Base-by-base conservation (phyloP, 2,888 invertebrate genomes). In the Pimpla rufipes region DNA sequence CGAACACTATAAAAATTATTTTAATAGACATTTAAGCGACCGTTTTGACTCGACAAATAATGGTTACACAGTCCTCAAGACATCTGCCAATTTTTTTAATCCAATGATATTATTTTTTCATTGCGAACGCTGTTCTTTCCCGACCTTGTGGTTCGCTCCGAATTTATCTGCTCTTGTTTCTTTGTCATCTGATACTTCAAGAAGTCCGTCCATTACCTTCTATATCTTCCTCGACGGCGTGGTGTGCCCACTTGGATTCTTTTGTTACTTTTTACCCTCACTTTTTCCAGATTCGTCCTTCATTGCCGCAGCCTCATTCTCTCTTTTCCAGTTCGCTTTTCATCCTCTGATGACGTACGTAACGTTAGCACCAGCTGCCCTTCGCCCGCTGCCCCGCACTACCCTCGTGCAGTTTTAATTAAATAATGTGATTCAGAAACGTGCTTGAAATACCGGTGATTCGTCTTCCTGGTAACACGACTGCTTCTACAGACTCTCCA, bases 371-470 rank as follows among this genome's bases (percentile, higher is more conserved):
- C 75, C 85, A 74, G 59, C 70, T 74, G 73, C 75, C 78, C 81
- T 75, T 66, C 74, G 18, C 67, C 50, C 37, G 6, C 13, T 67
- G 45, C 59, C 52, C 47, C 29, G 50, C 62, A 55, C 76, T 68
- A 75, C 59, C 82, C 76, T 85, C 85, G 81, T 85, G 86, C 84
- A 88, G 85, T 88, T 89, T 88, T 90, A 89, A 90, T 90, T 89
- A 89, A 89, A 89, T 89, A 90, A 90, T 87, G 85, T 84, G 85
- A 88, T 89, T 87, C 87, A 87, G 83, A 86, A 87, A 89, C 89
- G 89, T 89, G 88, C 88, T 86, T 84, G 84, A 88, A 89, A 89
- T 89, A 88, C 87, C 82, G 71, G 87, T 83, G 84, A 88, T 89
- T 86, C 86, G 85, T 88, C 87, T 87, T 87, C 78, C 77, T 29